phyloP scores from a whole-genome alignment of 2,797 vertebrate genomes.

The Schizothorax lantsangensis region DNA sequence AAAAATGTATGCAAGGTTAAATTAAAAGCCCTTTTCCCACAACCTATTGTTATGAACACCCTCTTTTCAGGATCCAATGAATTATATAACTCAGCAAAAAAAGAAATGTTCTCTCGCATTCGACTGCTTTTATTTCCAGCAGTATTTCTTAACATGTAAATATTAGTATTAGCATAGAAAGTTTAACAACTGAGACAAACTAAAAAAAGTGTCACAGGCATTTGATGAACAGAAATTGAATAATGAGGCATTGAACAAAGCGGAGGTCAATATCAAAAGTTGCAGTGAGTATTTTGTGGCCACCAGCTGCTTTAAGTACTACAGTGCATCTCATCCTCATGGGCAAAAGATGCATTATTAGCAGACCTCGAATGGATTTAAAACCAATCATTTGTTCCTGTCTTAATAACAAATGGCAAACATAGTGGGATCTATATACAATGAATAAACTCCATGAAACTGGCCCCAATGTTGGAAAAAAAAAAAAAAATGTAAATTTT shows the following conservation, averaged over 20 bases:
- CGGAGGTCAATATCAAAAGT: no score
- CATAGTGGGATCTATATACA: no score
- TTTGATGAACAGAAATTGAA: background rate
- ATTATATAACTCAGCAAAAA: background rate
- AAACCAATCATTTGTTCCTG: no score
- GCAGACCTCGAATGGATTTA: no score
- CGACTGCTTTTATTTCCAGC: background rate
- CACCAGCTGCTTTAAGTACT: background rate
- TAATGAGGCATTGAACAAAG: background rate
- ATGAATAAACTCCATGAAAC: no score
- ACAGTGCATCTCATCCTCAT: background rate
- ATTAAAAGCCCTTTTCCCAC: background rate
- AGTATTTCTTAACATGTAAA: background rate
- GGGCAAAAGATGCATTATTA: no score
- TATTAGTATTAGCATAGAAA: background rate
- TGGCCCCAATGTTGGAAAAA: no score
- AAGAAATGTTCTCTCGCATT: background rate
- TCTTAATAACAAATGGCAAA: no score
- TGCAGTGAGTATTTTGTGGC: no score
- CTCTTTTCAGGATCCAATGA: background rate
- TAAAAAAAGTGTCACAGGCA: background rate
- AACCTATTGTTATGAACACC: background rate
- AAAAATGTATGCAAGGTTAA: background rate
- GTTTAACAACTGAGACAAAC: background rate
- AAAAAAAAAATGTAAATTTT: no score